Base-by-base conservation (phyloP, 2,888 invertebrate species). In the Hyposoter dolosus region DNA sequence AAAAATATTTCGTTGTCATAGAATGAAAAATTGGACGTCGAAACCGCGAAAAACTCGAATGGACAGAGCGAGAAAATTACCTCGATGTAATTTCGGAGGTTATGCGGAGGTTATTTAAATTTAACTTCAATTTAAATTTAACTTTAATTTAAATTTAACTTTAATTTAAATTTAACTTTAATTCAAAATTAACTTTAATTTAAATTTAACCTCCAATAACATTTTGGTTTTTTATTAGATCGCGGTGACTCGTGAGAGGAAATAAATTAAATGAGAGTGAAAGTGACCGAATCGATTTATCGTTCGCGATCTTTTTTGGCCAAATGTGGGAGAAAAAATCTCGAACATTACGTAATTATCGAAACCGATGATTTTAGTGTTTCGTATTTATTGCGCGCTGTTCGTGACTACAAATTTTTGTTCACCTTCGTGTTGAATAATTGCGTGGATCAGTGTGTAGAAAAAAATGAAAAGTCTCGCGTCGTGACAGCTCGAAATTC, bases 401-500 rank as follows among this genome's bases (percentile, higher is more conserved):
- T 56, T 56, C 56, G 56, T 28, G 56, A 4, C 7, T 23, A 12
- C 15, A 19, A 32, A 47, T n/a, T 71, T 47, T 50, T 17, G n/a
- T 56, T 23, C 28, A 56, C 23, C 3, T 56, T 56, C 53, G 7
- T 53, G 19, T 53, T 53, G 10, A 19, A 9, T 53, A 53, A 28
- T 50, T 50, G 1, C 5, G 23, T 7, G 47, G n/a, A 17, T 47
- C 28, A 10, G 45, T 45, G 28, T 23, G 23, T 3, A 43, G 15
- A 74, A 74, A 74, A 74, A 74, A 43, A 56, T 1, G 4, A 6
- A 35, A 23, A 69, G 63, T 76, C 50, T 47, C 50, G 15, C n/a
- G 47, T 60, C 32, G 6, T 40, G 63, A 68, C 45, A 74, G 32
- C 68, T 12, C 53, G 56, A 47, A 75, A 85, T 74, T 78, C 47